A percentile compares a stretch with the other conserved stretches of the same genome.
These are phyloP conservation scores for Saturnia japonica DNA, from an alignment of 2,888 invertebrate genomes.

Conservation along the genomic window DNA sequence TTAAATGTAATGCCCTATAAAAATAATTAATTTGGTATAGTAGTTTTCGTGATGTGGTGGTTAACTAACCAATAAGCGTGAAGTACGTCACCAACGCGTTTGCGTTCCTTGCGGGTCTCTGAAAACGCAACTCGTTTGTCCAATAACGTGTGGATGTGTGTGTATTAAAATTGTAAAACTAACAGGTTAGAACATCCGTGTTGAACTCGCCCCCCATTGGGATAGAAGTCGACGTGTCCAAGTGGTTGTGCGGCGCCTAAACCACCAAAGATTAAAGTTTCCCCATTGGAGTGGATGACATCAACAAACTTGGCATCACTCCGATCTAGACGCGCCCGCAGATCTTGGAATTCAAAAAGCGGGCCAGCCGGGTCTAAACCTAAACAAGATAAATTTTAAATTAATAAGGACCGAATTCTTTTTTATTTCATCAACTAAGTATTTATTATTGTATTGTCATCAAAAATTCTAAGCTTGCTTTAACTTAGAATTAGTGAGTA, in stretches of 20 bases:
- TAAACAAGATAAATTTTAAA: constrained; percentile 39
- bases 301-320: constrained; percentile 94
- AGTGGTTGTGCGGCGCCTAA: constrained; percentile 94
- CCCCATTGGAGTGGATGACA: constrained; percentile 96
- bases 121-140: no score
- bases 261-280: constrained; percentile 94
- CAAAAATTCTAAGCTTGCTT: no score
- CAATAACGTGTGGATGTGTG: no score
- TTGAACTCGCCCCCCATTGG: constrained; percentile 95
- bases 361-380: constrained; percentile 96
- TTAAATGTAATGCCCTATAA: no score
- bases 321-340: constrained; percentile 91
- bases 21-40: no score
- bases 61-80: no score
- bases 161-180: constrained; percentile 31
- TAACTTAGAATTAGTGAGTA: no score
- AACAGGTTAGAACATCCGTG: constrained; percentile 94
- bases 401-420: background rate
- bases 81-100: no score
- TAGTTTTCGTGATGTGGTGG: no score
- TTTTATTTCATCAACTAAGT: no score
- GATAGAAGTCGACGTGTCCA: constrained; percentile 96
- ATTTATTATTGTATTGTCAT: no score
- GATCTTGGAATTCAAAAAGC: constrained; percentile 94
- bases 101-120: no score